Percentiles rank a stretch among this genome's conserved stretches.
Evolutionary conservation across 2,888 invertebrate species (phyloP).

Genomic region (Artemia sinica): DNA sequence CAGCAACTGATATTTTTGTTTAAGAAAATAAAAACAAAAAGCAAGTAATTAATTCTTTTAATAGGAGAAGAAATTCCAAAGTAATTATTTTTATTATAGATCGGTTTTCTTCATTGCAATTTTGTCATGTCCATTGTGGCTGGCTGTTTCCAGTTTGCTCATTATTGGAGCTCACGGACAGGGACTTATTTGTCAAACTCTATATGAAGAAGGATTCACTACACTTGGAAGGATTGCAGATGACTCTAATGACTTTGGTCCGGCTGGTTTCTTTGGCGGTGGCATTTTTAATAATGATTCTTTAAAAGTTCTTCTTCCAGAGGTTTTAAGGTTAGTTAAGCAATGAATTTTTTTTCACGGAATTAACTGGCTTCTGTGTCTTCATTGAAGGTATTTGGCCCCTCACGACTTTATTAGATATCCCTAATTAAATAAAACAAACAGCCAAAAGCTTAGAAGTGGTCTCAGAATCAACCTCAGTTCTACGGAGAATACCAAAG

Average conservation of each 20-base stretch:
- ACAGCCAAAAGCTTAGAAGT: too few relatives aligned
- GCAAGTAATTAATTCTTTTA: too few relatives aligned
- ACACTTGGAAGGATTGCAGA: slow-evolving; percentile 13
- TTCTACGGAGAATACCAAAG: too few relatives aligned
- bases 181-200: not conserved
- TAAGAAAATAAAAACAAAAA: too few relatives aligned
- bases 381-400: too few relatives aligned
- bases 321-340: not conserved
- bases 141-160: not conserved
- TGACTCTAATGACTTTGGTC: not conserved
- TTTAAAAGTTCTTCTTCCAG: not conserved
- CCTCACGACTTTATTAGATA: too few relatives aligned
- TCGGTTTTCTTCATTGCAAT: slow-evolving; percentile 4
- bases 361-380: too few relatives aligned
- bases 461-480: too few relatives aligned
- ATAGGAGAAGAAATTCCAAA: too few relatives aligned
- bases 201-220: slow-evolving; percentile 8
- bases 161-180: slow-evolving; percentile 6
- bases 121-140: not conserved
- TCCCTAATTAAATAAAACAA: too few relatives aligned
- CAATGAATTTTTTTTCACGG: too few relatives aligned
- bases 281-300: not conserved
- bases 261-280: not conserved
- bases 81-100: not conserved
- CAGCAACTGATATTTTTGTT: too few relatives aligned